Percentiles rank a stretch among this genome's conserved stretches.
phyloP scores from a whole-genome alignment of 2,888 invertebrate species.

The Rhagophthalmus giganteus region DNA sequence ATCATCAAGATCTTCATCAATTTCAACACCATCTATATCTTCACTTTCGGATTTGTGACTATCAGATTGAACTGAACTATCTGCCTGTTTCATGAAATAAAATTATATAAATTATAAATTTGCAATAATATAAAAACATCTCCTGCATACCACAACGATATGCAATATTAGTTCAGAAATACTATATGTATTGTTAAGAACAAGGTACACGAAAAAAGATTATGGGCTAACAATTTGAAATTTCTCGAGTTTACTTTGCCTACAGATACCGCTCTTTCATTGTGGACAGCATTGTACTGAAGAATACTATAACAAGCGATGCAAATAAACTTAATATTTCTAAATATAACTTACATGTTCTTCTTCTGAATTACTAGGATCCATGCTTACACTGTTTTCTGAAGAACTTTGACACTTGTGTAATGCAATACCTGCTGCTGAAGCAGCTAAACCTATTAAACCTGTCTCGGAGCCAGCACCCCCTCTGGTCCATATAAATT shows the following conservation, averaged over 20 bases:
- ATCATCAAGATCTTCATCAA: slow-evolving; percentile 54
- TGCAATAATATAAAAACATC: not conserved
- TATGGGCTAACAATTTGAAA: no score
- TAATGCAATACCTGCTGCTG: slow-evolving; percentile 55
- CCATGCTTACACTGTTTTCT: slow-evolving; percentile 76
- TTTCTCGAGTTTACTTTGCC: no score
- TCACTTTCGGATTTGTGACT: slow-evolving; percentile 59
- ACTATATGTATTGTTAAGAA: no score
- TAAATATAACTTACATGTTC: slow-evolving; percentile 57
- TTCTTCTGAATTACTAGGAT: slow-evolving; percentile 79
- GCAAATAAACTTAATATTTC: not conserved
- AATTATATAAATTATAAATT: not conserved
- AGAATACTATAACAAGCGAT: not conserved
- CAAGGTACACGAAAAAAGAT: no score
- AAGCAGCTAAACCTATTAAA: slow-evolving; percentile 52
- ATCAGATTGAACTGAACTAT: slow-evolving; percentile 62
- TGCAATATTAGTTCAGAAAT: no score
- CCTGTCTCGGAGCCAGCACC: slow-evolving; percentile 54
- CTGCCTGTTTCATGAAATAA: slow-evolving; percentile 56
- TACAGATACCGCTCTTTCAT: no score
- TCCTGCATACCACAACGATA: no score
- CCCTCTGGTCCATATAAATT: slow-evolving; percentile 87
- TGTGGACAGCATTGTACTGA: not conserved
- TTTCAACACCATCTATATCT: slow-evolving; percentile 56
- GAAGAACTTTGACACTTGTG: slow-evolving; percentile 68